Percentiles rank a stretch among this genome's conserved stretches.
These are phyloP conservation scores for Popillia japonica DNA, from an alignment of 1,140 invertebrate species.

Conservation along the genomic window DNA sequence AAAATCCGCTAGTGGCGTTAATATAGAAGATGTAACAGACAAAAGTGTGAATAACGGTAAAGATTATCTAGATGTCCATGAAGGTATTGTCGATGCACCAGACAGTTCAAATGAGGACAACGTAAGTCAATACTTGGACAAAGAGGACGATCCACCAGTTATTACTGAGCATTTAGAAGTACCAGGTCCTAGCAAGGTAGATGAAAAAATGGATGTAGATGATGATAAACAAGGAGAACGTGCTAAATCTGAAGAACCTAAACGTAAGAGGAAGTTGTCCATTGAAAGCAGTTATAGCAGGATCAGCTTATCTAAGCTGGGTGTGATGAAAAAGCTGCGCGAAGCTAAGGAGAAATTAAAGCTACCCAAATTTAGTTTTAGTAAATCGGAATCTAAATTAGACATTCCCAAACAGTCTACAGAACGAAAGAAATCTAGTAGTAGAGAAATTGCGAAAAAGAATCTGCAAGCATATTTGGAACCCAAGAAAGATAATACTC, in stretches of 20 bases:
- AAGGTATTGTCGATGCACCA: slow-evolving; percentile 47
- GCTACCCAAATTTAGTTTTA: slow-evolving; percentile 52
- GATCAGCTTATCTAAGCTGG: slow-evolving; percentile 54
- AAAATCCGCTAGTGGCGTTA: slow-evolving; percentile 46
- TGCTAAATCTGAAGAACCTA: slow-evolving; percentile 54
- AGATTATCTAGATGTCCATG: slow-evolving; percentile 26
- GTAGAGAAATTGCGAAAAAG: slow-evolving; percentile 21
- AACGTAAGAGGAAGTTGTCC: slow-evolving; percentile 55
- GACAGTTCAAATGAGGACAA: slow-evolving; percentile 55
- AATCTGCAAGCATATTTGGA: background rate
- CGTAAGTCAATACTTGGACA: slow-evolving; percentile 58
- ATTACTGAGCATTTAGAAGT: slow-evolving; percentile 8
- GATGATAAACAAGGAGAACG: slow-evolving; percentile 39
- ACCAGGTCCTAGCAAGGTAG: slow-evolving; percentile 20
- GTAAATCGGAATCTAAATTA: slow-evolving; percentile 44
- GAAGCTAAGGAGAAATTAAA: slow-evolving; percentile 55
- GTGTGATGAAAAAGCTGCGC: slow-evolving; percentile 54
- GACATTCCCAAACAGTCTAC: slow-evolving; percentile 37
- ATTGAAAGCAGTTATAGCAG: slow-evolving; percentile 55
- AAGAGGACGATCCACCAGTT: slow-evolving; percentile 49
- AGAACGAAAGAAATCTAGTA: slow-evolving; percentile 39
- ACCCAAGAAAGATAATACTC: slow-evolving; percentile 43
- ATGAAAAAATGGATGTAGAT: slow-evolving; percentile 11
- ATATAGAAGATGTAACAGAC: slow-evolving; percentile 34
- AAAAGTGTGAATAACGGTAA: background rate